Conservation (phyloP, 2,888 invertebrate species). For the Melangyna quadrimaculata region DNA sequence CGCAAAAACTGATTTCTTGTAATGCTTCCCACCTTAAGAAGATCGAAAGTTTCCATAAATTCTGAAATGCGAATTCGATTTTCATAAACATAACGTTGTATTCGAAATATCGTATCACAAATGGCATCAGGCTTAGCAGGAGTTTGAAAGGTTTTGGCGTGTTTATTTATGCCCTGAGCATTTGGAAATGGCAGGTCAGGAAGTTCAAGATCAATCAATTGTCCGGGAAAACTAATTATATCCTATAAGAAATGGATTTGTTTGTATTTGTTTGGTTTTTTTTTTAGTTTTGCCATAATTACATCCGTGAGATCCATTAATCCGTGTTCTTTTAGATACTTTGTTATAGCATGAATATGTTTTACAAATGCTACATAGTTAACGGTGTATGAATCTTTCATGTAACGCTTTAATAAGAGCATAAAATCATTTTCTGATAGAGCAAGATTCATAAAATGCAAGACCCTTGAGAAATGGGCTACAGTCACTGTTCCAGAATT, state of each 20-base stretch:
- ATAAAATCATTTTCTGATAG: constrained; percentile 88
- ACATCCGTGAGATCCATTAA: constrained; percentile 81
- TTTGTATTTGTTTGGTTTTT: background rate
- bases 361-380: constrained; percentile 90
- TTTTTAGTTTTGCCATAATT: background rate
- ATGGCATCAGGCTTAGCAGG: constrained; percentile 74
- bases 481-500: constrained; percentile 89
- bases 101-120: constrained; percentile 78
- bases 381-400: constrained; percentile 88
- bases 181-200: constrained; percentile 83
- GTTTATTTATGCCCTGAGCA: constrained; percentile 72
- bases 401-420: constrained; percentile 87
- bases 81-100: constrained; percentile 86
- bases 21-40: constrained; percentile 86
- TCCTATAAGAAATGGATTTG: constrained; percentile 78
- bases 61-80: constrained; percentile 85
- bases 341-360: constrained; percentile 85
- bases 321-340: constrained; percentile 83
- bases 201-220: constrained; percentile 86
- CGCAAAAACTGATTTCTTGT: constrained; percentile 87
- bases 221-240: constrained; percentile 84
- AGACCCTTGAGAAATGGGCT: constrained; percentile 88
- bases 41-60: constrained; percentile 88
- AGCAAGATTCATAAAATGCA: constrained; percentile 87
- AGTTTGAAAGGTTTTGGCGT: background rate